phyloP scores from a whole-genome alignment of 53 echinoderm and acorn worm species.

The Paracentrotus lividus region DNA sequence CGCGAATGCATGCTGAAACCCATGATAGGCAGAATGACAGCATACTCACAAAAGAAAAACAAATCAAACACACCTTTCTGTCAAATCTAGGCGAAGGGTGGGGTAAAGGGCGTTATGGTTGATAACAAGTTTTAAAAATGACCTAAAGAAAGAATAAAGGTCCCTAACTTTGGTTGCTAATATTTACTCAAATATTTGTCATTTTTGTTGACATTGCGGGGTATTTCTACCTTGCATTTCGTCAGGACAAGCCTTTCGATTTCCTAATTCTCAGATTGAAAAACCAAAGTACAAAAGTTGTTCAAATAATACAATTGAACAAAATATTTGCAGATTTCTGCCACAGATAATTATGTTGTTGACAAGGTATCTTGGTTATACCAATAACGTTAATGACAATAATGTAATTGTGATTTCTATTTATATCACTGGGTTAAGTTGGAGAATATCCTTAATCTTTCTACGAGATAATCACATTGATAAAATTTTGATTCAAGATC shows the following conservation, averaged over 20 bases:
- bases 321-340: neutral
- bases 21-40: too few species aligned
- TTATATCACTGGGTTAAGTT: too few species aligned
- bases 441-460: too few species aligned
- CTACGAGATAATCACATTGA: too few species aligned
- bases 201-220: neutral
- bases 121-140: neutral
- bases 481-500: too few species aligned
- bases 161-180: neutral
- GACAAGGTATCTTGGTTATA: neutral
- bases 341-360: neutral
- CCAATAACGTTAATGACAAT: neutral
- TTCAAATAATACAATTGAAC: neutral
- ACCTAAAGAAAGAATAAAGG: neutral
- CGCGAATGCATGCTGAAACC: too few species aligned
- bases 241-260: neutral
- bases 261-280: neutral
- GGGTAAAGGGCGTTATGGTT: neutral
- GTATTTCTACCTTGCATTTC: neutral
- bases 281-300: neutral
- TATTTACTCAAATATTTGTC: neutral
- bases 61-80: neutral
- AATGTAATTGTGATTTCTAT: neutral
- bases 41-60: neutral
- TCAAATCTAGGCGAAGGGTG: neutral